Evolutionary conservation across 2,888 invertebrate species (phyloP).

Genomic region (Hypolimnas misippus): DNA sequence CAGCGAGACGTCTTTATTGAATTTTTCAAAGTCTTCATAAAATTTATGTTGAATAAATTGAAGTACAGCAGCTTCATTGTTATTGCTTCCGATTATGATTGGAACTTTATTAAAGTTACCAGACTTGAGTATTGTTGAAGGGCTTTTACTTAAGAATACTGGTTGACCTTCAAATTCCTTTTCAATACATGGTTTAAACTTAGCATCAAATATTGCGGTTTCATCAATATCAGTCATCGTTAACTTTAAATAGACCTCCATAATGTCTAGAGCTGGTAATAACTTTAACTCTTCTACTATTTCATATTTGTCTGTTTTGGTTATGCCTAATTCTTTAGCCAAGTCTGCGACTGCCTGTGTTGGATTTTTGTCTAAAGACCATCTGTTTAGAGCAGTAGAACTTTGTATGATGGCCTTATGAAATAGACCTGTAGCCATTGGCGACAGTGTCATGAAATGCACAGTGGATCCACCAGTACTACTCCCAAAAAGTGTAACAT

Average conservation of each 20-base stretch:
- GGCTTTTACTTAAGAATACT: slow-evolving; percentile 70
- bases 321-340: slow-evolving; percentile 61
- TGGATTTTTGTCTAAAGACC: slow-evolving; percentile 69
- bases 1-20: slow-evolving; percentile 60
- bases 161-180: slow-evolving; percentile 73
- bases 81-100: slow-evolving; percentile 72
- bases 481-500: slow-evolving; percentile 78
- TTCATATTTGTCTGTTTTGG: slow-evolving; percentile 56
- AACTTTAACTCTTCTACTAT: slow-evolving; percentile 64
- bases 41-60: slow-evolving; percentile 57
- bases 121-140: slow-evolving; percentile 65
- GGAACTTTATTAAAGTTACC: slow-evolving; percentile 75
- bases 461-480: slow-evolving; percentile 75
- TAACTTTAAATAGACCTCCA: slow-evolving; percentile 51
- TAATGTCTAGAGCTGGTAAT: slow-evolving; percentile 56
- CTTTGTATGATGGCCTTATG: slow-evolving; percentile 78
- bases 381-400: slow-evolving; percentile 71
- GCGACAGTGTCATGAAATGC: slow-evolving; percentile 77
- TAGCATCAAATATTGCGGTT: slow-evolving; percentile 55
- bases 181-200: slow-evolving; percentile 75
- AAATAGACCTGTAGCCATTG: slow-evolving; percentile 74
- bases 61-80: slow-evolving; percentile 64
- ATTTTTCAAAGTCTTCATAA: slow-evolving; percentile 65
- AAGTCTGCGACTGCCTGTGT: slow-evolving; percentile 56
- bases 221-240: slow-evolving; percentile 39